Evolutionary conservation across 2,113 vertebrate genomes (phyloP).

Genomic region (Columba janthina): DNA sequence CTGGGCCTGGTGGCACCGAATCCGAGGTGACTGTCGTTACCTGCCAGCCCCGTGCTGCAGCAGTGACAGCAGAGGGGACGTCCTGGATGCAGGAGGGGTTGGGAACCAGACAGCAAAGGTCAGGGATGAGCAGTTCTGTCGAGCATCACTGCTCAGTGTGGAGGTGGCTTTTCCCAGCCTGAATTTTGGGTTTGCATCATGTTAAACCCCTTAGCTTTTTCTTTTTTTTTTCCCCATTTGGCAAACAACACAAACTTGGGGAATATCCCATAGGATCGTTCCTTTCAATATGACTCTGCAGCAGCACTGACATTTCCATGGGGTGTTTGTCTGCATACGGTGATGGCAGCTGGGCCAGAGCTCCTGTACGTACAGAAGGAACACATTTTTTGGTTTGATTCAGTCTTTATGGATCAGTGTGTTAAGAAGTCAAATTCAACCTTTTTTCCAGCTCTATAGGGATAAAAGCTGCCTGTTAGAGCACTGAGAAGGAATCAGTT

Average conservation of each 20-base stretch:
- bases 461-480: neutral
- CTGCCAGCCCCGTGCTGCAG: neutral
- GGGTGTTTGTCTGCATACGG: neutral
- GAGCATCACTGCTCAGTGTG: neutral
- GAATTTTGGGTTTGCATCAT: neutral
- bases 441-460: neutral
- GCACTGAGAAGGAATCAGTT: neutral
- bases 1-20: rapidly evolving
- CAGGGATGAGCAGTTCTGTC: neutral
- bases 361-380: neutral
- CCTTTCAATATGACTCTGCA: neutral
- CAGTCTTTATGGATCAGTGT: rapidly evolving
- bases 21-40: rapidly evolving
- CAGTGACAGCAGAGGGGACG: neutral
- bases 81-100: neutral
- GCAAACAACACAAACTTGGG: neutral
- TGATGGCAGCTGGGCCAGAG: neutral
- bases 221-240: too few relatives aligned
- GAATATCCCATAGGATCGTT: rapidly evolving
- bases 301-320: neutral
- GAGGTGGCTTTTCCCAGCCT: neutral
- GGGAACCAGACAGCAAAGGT: neutral
- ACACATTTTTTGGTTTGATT: neutral
- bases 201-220: neutral
- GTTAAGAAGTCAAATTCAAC: neutral